phyloP scores from a whole-genome alignment of 2,888 invertebrate genomes.

The Campaea margaritaria region DNA sequence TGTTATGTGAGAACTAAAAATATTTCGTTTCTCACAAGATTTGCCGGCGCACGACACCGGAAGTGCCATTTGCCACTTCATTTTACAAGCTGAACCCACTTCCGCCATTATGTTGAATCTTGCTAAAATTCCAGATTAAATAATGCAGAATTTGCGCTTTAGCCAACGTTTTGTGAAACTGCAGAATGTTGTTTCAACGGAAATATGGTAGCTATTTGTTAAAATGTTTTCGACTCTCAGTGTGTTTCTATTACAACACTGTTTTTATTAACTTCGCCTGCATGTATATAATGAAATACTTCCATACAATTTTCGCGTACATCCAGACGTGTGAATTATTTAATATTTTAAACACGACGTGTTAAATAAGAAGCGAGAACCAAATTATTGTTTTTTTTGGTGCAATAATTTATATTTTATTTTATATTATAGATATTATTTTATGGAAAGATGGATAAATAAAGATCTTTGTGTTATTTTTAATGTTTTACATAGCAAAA shows the following conservation, averaged over 20 bases:
- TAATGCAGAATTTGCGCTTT: conserved; percentile 1
- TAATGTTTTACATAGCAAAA: too few relatives aligned
- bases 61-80: conserved; percentile 5
- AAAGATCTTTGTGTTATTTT: too few relatives aligned
- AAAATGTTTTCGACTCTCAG: background rate
- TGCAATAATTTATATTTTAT: too few relatives aligned
- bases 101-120: conserved; percentile 4
- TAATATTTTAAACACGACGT: too few relatives aligned
- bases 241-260: background rate
- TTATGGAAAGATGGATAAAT: too few relatives aligned
- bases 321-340: too few relatives aligned
- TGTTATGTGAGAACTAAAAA: too few relatives aligned
- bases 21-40: background rate
- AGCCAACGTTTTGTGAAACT: conserved; percentile 2
- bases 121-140: conserved; percentile 1
- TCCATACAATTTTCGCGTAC: too few relatives aligned
- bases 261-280: background rate
- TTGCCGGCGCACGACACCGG: conserved; percentile 1
- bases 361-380: too few relatives aligned
- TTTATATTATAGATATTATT: too few relatives aligned
- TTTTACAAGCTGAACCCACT: background rate
- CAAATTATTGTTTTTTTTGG: too few relatives aligned
- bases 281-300: too few relatives aligned
- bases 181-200: background rate
- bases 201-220: background rate